phyloP scores from a whole-genome alignment of 2,797 vertebrate genomes.

The Heliangelus exortis region DNA sequence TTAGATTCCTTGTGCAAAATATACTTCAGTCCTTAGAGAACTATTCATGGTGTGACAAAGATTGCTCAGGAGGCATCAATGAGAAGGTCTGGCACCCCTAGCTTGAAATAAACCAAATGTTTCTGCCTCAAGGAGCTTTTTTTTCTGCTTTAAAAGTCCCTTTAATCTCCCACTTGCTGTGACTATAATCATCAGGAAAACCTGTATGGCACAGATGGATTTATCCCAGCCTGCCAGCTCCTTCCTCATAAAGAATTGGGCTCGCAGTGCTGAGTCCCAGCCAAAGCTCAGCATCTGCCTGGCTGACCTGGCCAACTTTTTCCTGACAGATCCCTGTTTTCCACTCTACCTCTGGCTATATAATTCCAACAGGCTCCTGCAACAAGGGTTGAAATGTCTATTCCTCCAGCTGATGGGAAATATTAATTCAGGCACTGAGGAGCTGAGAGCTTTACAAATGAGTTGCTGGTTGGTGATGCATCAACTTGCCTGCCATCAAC shows the following conservation, averaged over 20 bases:
- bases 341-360: background rate
- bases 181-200: too few species aligned
- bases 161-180: background rate
- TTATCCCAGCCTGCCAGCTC: too few species aligned
- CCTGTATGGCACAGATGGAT: rapidly evolving
- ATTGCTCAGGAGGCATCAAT: too few species aligned
- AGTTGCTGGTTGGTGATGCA: background rate
- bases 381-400: background rate
- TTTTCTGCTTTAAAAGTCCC: background rate
- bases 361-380: background rate
- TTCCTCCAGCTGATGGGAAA: background rate
- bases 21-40: too few species aligned
- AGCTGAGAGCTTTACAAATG: background rate
- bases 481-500: background rate
- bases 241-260: background rate
- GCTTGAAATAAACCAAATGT: background rate
- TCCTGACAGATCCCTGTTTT: background rate
- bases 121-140: background rate
- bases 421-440: background rate
- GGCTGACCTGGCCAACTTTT: too few species aligned
- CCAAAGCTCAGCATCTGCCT: background rate
- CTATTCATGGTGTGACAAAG: too few species aligned
- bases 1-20: too few species aligned
- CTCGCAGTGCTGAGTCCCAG: rapidly evolving
- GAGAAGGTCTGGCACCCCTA: too few species aligned